A percentile compares a stretch with the other conserved stretches of the same genome.
phyloP scores from a whole-genome alignment of 2,113 vertebrate species.

The Antidorcas marsupialis region DNA sequence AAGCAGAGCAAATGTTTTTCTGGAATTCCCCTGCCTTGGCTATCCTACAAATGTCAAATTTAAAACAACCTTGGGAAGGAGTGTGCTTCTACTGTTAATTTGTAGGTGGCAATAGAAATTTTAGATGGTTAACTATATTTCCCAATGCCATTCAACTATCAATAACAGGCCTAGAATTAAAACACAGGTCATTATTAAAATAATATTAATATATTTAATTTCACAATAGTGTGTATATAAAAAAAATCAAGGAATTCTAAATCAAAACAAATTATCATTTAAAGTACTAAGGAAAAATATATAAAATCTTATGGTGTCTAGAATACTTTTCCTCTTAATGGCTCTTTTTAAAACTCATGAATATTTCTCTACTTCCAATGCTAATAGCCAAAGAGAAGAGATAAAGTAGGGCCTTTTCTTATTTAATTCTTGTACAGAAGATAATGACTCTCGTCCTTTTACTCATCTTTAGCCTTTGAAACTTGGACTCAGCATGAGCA shows the following conservation, averaged over 20 bases:
- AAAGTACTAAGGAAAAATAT: background rate
- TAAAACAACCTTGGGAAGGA: background rate
- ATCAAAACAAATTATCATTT: background rate
- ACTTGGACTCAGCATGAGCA: background rate
- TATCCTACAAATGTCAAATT: background rate
- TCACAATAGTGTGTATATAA: background rate
- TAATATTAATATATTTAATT: background rate
- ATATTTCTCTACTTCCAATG: background rate
- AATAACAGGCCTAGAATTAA: background rate
- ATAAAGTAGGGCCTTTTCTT: background rate
- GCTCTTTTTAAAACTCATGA: background rate
- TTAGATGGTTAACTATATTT: background rate
- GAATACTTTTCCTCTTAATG: background rate
- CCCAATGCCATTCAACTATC: background rate
- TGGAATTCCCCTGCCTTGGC: background rate
- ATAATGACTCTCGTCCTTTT: background rate
- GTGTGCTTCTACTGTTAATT: background rate
- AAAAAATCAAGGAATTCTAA: background rate
- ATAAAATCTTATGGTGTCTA: background rate
- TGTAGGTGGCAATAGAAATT: background rate
- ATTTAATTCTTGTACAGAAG: background rate
- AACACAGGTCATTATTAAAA: background rate
- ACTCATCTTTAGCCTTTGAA: slow-evolving; percentile 14
- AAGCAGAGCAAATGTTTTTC: background rate
- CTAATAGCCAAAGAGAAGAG: background rate